phyloP scores from a whole-genome alignment of 2,888 invertebrate genomes.

The Agapostemon virescens region DNA sequence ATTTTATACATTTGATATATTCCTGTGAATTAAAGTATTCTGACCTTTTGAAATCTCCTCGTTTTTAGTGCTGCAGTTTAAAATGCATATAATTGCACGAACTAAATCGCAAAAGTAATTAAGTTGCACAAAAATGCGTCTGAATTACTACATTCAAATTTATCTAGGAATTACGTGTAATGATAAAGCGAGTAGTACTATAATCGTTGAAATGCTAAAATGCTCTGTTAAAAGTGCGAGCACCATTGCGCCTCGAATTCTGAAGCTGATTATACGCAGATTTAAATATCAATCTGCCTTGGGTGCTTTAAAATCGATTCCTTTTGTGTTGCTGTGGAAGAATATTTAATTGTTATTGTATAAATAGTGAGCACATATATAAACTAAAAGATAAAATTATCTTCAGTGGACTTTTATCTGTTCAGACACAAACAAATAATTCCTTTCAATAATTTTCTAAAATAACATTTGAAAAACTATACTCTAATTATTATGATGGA shows the following conservation, averaged over 20 bases:
- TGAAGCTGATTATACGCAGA: conserved; percentile 30
- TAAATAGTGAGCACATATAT: background rate
- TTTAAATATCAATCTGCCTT: conserved; percentile 27
- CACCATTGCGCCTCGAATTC: conserved; percentile 5
- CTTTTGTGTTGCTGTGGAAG: no score
- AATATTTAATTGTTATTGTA: background rate
- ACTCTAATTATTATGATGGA: background rate
- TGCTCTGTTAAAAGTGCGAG: background rate
- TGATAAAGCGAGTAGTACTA: background rate
- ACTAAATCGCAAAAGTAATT: conserved; percentile 1
- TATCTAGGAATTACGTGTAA: conserved; percentile 7
- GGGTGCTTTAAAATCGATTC: background rate
- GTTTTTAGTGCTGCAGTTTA: background rate
- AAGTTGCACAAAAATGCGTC: conserved; percentile 1
- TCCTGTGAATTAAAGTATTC: background rate
- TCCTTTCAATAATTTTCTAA: background rate
- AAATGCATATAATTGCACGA: background rate
- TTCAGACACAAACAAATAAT: background rate
- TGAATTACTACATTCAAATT: conserved; percentile 5
- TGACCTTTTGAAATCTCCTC: background rate
- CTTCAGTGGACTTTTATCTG: background rate
- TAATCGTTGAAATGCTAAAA: conserved; percentile 28
- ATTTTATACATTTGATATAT: background rate
- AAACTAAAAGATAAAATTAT: background rate
- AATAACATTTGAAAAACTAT: background rate